These are phyloP conservation scores for Indri indri DNA, from an alignment of 2,113 vertebrate species.

Conservation along the genomic window DNA sequence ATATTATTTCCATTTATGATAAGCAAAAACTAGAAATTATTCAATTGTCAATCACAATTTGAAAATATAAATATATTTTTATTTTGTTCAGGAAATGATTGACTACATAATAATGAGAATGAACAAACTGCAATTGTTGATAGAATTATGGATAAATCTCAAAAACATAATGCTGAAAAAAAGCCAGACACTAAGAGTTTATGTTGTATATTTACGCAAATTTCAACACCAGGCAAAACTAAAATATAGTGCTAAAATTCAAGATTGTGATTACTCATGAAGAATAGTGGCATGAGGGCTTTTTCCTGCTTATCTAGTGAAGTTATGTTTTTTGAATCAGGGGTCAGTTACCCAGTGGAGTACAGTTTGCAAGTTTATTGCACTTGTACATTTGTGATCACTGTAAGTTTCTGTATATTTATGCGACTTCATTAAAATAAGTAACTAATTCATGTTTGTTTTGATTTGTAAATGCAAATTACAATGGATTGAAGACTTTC, in stretches of 20 bases:
- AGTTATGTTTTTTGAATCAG: not conserved
- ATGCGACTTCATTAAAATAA: not conserved
- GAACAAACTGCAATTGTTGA: not conserved
- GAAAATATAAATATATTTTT: not conserved
- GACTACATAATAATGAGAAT: not conserved
- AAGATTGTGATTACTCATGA: not conserved
- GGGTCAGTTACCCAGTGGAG: not conserved
- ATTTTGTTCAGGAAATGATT: not conserved
- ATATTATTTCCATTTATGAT: not conserved
- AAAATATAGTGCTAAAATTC: not conserved
- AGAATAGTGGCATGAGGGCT: not conserved
- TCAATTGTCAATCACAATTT: not conserved
- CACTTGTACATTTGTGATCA: not conserved
- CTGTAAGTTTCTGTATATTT: not conserved
- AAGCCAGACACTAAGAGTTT: not conserved
- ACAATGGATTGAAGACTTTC: not conserved
- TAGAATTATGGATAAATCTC: not conserved
- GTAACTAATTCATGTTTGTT: not conserved
- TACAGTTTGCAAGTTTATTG: not conserved
- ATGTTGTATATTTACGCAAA: not conserved
- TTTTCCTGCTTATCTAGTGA: not conserved
- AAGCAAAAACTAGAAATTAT: not conserved
- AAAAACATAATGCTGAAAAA: not conserved
- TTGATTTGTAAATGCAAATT: conserved; percentile 20
- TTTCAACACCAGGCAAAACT: not conserved